Base-by-base conservation (phyloP, 2,113 vertebrate species). In the Piaya cayana region DNA sequence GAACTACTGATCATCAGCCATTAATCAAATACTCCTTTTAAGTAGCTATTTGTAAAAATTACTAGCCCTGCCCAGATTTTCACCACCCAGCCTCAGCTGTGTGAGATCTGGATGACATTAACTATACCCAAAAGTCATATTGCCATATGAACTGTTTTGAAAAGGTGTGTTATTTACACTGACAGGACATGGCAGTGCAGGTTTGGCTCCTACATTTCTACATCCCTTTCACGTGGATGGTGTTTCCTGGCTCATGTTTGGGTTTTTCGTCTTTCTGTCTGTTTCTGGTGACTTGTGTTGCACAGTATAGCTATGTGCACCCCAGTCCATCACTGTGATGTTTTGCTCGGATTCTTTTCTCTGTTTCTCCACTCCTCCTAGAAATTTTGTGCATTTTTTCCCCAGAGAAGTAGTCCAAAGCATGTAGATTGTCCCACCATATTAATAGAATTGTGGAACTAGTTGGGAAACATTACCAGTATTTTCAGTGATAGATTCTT, bases 211-310 rank as follows among this genome's bases (percentile, higher is more conserved):
- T 30, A 52, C 86, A 89, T 45, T 30, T 37, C 22, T 50, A 8
- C 11, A 11, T 52, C 21, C 8, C 10, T n/a, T 56, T 39, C 39
- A n/a, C 2, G 0, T 14, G 22, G 42, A 50, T 53, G 4, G 3
- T 59, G 20, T 84, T 81, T 55, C 47, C 45, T 70, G 22, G 5
- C 55, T 80, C 67, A 26, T 39, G 6, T 39, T 65, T 37, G 47
- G 4, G 2, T 8, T 7, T 78, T 50, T n/a, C 34, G 4, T 7
- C 76, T 86, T 53, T 52, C 32, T 47, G 5, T 52, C 62, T 52
- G 4, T 82, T 5, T 63, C 53, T 77, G 55, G n/a, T 3, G 2
- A 13, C 22, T 67, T 47, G 17, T 13, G 1, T 43, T 63, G 30
- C 26, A 7, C 53, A 53, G 8, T 47, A 19, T 29, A 47, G 29